These are phyloP conservation scores for Apotomis capreana DNA, from an alignment of 2,888 invertebrate species.

Conservation along the genomic window DNA sequence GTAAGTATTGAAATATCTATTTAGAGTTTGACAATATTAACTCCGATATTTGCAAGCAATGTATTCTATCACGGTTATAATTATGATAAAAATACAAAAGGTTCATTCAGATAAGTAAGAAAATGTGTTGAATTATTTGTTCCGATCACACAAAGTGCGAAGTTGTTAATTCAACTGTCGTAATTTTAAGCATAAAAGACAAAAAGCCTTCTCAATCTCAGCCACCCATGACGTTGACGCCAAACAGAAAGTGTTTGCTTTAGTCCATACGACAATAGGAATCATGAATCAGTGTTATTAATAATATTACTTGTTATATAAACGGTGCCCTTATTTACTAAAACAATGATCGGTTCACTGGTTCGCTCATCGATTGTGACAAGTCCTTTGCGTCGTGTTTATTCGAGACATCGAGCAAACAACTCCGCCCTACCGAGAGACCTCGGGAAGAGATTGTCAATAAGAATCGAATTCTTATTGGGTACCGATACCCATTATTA, in stretches of 20 bases:
- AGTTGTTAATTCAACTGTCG: too few species aligned
- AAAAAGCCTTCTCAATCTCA: background rate
- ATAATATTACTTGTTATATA: slow-evolving; percentile 14
- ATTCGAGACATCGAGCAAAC: slow-evolving; percentile 42
- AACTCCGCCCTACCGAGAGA: slow-evolving; percentile 57
- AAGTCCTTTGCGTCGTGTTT: slow-evolving; percentile 21
- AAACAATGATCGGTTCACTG: slow-evolving; percentile 26
- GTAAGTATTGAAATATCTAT: too few species aligned
- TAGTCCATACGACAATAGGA: background rate
- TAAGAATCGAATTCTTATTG: slow-evolving; percentile 23
- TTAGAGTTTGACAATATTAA: too few species aligned
- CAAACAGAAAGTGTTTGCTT: too few species aligned
- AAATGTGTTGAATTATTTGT: too few species aligned
- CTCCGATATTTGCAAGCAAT: too few species aligned
- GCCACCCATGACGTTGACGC: too few species aligned
- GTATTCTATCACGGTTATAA: too few species aligned
- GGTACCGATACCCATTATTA: background rate
- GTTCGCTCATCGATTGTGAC: slow-evolving; percentile 31
- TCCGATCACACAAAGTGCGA: too few species aligned
- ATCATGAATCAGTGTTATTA: background rate
- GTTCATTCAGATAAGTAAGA: too few species aligned
- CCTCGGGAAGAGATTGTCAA: slow-evolving; percentile 30
- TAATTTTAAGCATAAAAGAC: too few species aligned
- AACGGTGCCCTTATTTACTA: slow-evolving; percentile 26
- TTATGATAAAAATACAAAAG: too few species aligned